A percentile compares a stretch with the other conserved stretches of the same genome.
Evolutionary conservation across 2,797 vertebrate genomes (phyloP).

Genomic region (Leuciscus waleckii): DNA sequence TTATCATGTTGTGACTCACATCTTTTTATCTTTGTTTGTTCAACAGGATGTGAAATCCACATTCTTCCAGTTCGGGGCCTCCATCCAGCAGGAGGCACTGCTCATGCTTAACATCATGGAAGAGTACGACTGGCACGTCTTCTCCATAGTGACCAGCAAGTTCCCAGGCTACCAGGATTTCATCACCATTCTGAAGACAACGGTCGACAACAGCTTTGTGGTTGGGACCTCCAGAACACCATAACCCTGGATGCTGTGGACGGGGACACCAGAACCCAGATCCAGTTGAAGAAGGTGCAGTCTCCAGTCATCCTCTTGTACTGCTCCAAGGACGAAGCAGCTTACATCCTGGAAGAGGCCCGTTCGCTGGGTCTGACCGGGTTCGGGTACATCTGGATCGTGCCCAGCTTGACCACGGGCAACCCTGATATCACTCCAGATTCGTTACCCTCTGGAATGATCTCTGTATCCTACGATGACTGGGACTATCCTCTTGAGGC

Average conservation of each 20-base stretch:
- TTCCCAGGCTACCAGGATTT: slow-evolving; percentile 97
- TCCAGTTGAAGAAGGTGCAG: slow-evolving; percentile 97
- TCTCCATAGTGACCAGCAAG: slow-evolving; percentile 96
- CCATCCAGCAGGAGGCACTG: slow-evolving; percentile 95
- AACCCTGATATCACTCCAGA: slow-evolving; percentile 91
- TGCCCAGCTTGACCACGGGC: slow-evolving; percentile 92
- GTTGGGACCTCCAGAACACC: slow-evolving; percentile 95
- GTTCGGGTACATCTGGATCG: slow-evolving; percentile 98
- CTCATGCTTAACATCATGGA: slow-evolving; percentile 99
- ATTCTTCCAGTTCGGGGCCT: slow-evolving; percentile 98
- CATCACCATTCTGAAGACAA: slow-evolving; percentile 92
- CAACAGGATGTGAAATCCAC: slow-evolving; percentile 93
- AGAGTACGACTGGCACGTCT: slow-evolving; percentile 98
- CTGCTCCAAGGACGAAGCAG: slow-evolving; percentile 94
- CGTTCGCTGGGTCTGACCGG: slow-evolving; percentile 94
- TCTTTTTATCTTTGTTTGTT: slow-evolving; percentile 4
- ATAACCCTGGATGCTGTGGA: slow-evolving; percentile 91
- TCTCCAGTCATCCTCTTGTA: slow-evolving; percentile 95
- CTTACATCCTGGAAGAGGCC: slow-evolving; percentile 92
- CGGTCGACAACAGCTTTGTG: slow-evolving; percentile 98
- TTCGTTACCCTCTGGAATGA: slow-evolving; percentile 92
- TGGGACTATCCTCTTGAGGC: slow-evolving; percentile 97
- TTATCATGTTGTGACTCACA: neutral
- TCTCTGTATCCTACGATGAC: slow-evolving; percentile 95
- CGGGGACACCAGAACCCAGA: slow-evolving; percentile 89